Base-by-base conservation (phyloP, 2,797 vertebrate genomes). In the Etheostoma perlongum region DNA sequence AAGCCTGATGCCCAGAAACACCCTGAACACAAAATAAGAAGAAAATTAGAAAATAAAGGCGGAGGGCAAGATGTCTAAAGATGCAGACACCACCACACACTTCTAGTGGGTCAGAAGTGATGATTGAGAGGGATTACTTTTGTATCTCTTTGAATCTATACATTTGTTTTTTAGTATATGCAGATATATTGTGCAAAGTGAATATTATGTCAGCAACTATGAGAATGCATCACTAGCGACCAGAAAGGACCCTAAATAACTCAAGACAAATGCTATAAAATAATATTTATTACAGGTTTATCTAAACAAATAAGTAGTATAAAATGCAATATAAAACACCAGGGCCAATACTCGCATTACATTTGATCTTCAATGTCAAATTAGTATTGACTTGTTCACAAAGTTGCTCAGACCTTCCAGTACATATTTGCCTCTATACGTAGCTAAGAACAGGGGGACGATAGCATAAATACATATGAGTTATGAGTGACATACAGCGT, bases 281-380 rank as follows among this genome's bases (percentile, higher is more conserved):
- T 90, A 85, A 55, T 79, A 85, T 94, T 95, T 95, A 94, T 94
- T 94, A 80, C 47, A 69, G 55, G 36, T 63, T 78, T 90, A 85
- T 73, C 54, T 81, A 60, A 84, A 80, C 53, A 90, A 78, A 83
- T 83, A 89, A 51, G 67, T 89, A 88, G 69, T 85, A 52, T 89
- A 89, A 88, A 90, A 94, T 87, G 81, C 74, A 27, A 81, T 85
- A 76, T 42, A 81, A 85, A 87, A 90, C 77, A 85, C 15, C 30
- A 51, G 51, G 77, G 51, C 48, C 30, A 33, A 33, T 70, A 68
- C 78, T 86, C 68, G 87, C 86, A 89, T 84, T 74, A 75, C 47
- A 72, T 71, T 79, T 72, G 9, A 69, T 76, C 21, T 51, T 72
- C 23, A 61, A 64, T 65, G 21, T 78, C 21, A 72, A 61, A 73